Evolutionary conservation across 2,797 vertebrate species (phyloP), one percentile per base, ranked within the genome.

Genomic region (Catostomus latipinnis): DNA sequence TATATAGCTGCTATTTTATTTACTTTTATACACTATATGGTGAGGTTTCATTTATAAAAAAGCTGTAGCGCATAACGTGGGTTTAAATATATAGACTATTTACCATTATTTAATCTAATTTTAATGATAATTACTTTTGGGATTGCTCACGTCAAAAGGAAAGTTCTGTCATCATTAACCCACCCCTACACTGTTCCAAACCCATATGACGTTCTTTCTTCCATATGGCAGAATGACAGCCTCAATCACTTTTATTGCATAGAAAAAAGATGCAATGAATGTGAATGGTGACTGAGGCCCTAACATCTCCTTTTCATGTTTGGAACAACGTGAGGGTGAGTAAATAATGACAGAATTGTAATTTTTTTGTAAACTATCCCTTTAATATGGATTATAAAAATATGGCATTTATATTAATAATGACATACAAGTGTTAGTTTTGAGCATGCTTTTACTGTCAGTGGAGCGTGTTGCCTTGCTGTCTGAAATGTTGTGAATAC

Each of bases 1-100:
- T 77, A 81, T 75, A 83, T 78, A 83, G 71, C 74, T 58, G 54
- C 7, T 0, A 1, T 13, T 13, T 58, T 58, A 58, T 50, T 72
- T 73, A 80, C 74, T 34, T 1, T 10, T 73, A 11, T 70, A 50
- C 50, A 49, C 46, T 56, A 13, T 13, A 7, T 81, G 56, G 16
- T 53, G 12, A 18, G 9, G 65, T 49, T 54, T 7, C 8, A 54
- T 46, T 6, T 48, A 12, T 10, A 46, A 67, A 58, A 18, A n/a
- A 50, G 49, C 9, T 69, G 22, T 14, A 18, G 34, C 14, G 56
- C 1, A 56, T 6, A 63, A 8, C 9, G 45, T 12, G 43, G 2
- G 2, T 53, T 72, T 13, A 14, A 63, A 45, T 34, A 65, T 54
- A 2, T 13, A 1, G 16, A 22, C 5, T 2, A 53, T 5, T 60